Conservation (phyloP, 1,140 invertebrate species). For the Heliconius eleuchia region DNA sequence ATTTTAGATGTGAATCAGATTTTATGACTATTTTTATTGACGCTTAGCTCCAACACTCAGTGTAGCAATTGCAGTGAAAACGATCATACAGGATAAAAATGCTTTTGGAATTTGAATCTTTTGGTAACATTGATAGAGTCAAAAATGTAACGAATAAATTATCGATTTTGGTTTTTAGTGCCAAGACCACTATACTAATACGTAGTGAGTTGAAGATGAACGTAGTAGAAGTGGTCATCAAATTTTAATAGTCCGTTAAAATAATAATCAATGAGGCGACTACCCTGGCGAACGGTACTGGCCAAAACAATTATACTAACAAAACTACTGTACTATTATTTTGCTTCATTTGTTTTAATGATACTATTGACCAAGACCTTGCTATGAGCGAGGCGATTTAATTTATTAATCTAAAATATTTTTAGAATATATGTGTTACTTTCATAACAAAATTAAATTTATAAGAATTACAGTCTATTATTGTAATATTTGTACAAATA, state of each 20-base stretch:
- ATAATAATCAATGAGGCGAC: constrained; percentile 79
- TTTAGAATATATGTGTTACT: not conserved
- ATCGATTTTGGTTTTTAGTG: constrained; percentile 46
- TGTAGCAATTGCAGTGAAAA: constrained; percentile 54
- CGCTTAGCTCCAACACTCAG: constrained; percentile 73
- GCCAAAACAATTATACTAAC: constrained; percentile 36
- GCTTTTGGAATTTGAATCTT: constrained; percentile 47
- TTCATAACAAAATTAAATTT: not conserved
- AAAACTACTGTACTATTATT: constrained; percentile 5
- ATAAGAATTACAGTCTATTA: not conserved
- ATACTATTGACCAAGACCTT: not conserved
- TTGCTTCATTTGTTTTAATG: not conserved
- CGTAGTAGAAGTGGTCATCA: constrained; percentile 75
- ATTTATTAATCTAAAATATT: not conserved
- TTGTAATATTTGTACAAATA: not conserved
- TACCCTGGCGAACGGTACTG: constrained; percentile 58
- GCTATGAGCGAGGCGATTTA: not conserved
- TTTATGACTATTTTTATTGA: constrained; percentile 81
- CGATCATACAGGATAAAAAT: constrained; percentile 45
- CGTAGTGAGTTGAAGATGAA: constrained; percentile 73
- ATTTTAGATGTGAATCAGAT: constrained; percentile 50
- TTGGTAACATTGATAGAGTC: constrained; percentile 39
- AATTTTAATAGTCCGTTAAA: constrained; percentile 80
- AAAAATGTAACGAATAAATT: constrained; percentile 22
- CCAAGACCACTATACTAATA: constrained; percentile 53